Evolutionary conservation across 2,113 vertebrate genomes (phyloP), one percentile per base, ranked within the genome.

Genomic region (Fukomys damarensis): DNA sequence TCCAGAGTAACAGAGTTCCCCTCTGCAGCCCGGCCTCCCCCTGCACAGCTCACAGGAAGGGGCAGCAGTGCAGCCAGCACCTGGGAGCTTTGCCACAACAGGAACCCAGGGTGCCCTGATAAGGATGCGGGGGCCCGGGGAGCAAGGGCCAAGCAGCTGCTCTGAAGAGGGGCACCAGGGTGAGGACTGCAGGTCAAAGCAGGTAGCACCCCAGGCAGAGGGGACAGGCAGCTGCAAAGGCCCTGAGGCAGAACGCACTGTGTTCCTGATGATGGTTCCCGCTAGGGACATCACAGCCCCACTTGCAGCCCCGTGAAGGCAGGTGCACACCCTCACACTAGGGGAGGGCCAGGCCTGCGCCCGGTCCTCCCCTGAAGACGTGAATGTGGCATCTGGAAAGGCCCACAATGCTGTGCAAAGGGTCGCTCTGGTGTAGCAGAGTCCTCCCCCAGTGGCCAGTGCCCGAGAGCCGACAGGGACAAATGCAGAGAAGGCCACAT

Each of bases 401-500:
- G 14, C 32, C 12, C 35, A 16, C 46, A 20, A 9, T 13, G 61
- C 81, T 24, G 22, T 28, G 19, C 12, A 12, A 12, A 16, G 3
- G 3, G 58, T 30, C 22, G 4, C 58, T 59, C 46, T 65, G 38
- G 41, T 1, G 2, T 20, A 24, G 20, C 43, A 11, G 10, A 70
- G 84, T 11, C 54, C 19, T n/a, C 35, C 14, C 61, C 30, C 14
- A 32, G 7, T 0, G 24, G 30, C 7, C 28, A 30, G 79, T 2
- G 22, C 28, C 4, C 0, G 43, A 35, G 10, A 65, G 19, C 5
- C 19, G 10, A 59, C 19, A 4, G 19, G 58, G 43, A 49, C 19
- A 87, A 43, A 41, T 26, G n/a, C 2, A 19, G 0, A 63, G 46
- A 61, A 30, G 9, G 11, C 54, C 13, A 41, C 0, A 0, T n/a